Evolutionary conservation across 2,113 vertebrate genomes (phyloP).

Genomic region (Pampusana beccarii): DNA sequence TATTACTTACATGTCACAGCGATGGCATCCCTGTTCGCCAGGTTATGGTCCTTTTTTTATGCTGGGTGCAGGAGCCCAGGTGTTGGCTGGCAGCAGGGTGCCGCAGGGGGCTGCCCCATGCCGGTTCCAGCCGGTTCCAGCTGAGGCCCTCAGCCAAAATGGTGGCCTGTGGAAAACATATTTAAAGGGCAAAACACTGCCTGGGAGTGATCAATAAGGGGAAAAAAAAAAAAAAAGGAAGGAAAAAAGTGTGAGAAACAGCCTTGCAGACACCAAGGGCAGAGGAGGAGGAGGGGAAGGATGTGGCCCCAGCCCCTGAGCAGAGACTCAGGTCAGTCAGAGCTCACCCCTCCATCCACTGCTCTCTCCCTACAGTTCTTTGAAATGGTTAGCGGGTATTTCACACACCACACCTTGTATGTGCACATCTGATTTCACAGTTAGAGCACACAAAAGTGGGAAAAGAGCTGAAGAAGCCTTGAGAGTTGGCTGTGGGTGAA

Average conservation of each 20-base stretch:
- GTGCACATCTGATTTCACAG: neutral
- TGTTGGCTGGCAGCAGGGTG: accelerated
- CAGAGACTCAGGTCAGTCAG: accelerated
- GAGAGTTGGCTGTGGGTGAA: neutral
- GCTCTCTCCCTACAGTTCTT: neutral
- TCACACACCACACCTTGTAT: neutral
- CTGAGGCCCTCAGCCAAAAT: neutral
- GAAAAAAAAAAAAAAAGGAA: too few relatives aligned
- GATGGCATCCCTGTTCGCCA: accelerated
- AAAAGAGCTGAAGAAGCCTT: neutral
- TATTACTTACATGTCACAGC: neutral
- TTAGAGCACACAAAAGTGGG: neutral
- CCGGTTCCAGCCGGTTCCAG: accelerated
- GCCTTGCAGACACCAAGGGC: too few relatives aligned
- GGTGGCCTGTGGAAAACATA: neutral
- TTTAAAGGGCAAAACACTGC: neutral
- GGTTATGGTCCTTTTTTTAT: neutral
- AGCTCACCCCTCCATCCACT: neutral
- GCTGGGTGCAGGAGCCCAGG: neutral
- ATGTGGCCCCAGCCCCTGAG: accelerated
- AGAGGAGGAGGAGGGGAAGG: neutral
- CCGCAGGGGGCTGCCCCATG: too few relatives aligned
- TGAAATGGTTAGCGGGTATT: neutral
- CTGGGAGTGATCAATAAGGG: accelerated
- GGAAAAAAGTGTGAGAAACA: neutral